Evolutionary conservation across 2,888 invertebrate species (phyloP).

Genomic region (Podotricha telesiphe): DNA sequence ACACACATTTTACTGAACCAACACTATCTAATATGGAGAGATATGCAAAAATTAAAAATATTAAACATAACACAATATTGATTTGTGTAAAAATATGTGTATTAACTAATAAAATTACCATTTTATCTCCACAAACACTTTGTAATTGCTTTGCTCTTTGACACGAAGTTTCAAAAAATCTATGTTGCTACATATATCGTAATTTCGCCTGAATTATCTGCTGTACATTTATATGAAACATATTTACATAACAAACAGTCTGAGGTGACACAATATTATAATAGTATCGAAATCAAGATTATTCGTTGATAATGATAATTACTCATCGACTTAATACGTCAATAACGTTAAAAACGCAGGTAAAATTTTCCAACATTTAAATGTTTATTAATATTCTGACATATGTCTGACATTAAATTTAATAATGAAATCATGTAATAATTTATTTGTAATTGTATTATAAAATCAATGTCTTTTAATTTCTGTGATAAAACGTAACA

Average conservation of each 20-base stretch:
- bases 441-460: background rate
- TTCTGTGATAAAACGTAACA: background rate
- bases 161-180: slow-evolving; percentile 17
- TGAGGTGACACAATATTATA: slow-evolving; percentile 12
- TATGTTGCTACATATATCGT: slow-evolving; percentile 15
- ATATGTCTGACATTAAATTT: background rate
- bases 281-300: slow-evolving; percentile 20
- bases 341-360: background rate
- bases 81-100: background rate
- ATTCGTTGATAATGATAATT: slow-evolving; percentile 19
- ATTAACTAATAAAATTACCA: slow-evolving; percentile 21
- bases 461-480: background rate
- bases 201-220: slow-evolving; percentile 23
- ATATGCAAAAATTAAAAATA: background rate
- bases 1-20: background rate
- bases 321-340: slow-evolving; percentile 10
- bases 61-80: slow-evolving; percentile 8
- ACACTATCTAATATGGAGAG: background rate
- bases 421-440: background rate
- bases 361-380: background rate
- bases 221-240: slow-evolving; percentile 22
- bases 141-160: slow-evolving; percentile 17
- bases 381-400: background rate
- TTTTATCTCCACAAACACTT: slow-evolving; percentile 20
- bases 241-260: slow-evolving; percentile 25